These are phyloP conservation scores for Ips nitidus DNA, from an alignment of 1,140 invertebrate genomes.

Conservation along the genomic window DNA sequence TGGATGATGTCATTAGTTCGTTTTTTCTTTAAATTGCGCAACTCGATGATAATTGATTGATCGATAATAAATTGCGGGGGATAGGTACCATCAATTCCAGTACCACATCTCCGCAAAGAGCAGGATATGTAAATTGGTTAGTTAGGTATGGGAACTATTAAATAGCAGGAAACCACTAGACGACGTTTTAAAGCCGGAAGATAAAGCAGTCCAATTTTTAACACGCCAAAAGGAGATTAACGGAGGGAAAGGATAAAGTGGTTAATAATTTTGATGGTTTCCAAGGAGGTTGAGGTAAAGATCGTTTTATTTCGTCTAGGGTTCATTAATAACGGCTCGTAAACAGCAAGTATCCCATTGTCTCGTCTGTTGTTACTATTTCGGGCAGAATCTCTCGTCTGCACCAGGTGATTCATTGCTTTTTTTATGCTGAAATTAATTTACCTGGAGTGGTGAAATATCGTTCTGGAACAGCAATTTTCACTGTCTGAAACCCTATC, in stretches of 20 bases:
- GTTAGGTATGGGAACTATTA: no score
- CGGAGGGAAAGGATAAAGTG: constrained; percentile 11
- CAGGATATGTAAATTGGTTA: no score
- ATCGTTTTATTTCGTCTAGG: constrained; percentile 21
- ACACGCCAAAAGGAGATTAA: constrained; percentile 18
- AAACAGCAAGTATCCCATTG: constrained; percentile 19
- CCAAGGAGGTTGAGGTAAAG: constrained; percentile 13
- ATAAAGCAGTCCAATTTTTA: constrained; percentile 11
- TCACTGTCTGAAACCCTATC: no score
- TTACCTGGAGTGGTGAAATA: no score
- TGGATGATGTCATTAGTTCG: not conserved
- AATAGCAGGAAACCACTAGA: not conserved
- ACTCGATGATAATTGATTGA: no score
- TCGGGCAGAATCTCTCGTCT: not conserved
- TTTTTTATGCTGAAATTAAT: no score
- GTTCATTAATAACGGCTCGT: constrained; percentile 19
- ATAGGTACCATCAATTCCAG: no score
- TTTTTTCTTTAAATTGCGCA: no score
- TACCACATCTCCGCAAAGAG: no score
- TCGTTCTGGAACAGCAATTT: no score
- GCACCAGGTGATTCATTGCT: constrained; percentile 8
- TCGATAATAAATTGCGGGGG: no score
- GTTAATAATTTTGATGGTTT: constrained; percentile 21
- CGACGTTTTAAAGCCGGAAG: constrained; percentile 11
- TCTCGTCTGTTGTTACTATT: constrained; percentile 8